Base-by-base conservation (phyloP, 2,888 invertebrate species). In the Parelbella ahira region DNA sequence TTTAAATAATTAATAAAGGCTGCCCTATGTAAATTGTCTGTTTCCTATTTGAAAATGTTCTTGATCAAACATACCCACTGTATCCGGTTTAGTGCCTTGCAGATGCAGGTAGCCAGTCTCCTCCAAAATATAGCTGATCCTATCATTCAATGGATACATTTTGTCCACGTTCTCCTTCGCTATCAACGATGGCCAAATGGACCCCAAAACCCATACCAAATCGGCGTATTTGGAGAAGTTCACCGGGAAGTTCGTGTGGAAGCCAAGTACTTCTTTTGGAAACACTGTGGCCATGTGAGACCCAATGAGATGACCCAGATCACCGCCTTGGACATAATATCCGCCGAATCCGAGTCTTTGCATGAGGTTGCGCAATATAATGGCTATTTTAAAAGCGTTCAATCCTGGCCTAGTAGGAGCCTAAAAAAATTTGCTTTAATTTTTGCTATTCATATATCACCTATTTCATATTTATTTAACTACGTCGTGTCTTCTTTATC, bases 41-140 rank as follows among this genome's bases (percentile, higher is more conserved):
- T n/a, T n/a, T n/a, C n/a, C n/a, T n/a, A n/a, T n/a, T n/a, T n/a
- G n/a, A n/a, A n/a, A 15, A 15, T 15, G 4, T 15, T 15, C 4
- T 10, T 24, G 2, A 1, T 9, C 25, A 28, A 19, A 50, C 78
- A 71, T 63, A 93, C 94, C 95, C 37, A 94, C 80, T 0, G 95
- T 94, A 67, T 96, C 95, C 5, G 96, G 96, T 64, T 94, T 96
- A 0, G 94, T 94, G 0, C 91, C 88, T 64, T 96, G 96, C 9
- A 95, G 53, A 69, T 95, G 94, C 50, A 93, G 53, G 53, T 92
- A 92, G 0, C 92, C 92, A 18, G 61, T 66, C 63, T 92, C 91
- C 32, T 82, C 73, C 30, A 89, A 39, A 42, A 58, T 66, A 47
- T 62, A 71, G 4, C 61, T 56, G 0, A 82, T 3, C 39, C 65